Evolutionary conservation across 1,140 invertebrate species (phyloP), one percentile per base, ranked within the genome.

Genomic region (Drosophila rufa): DNA sequence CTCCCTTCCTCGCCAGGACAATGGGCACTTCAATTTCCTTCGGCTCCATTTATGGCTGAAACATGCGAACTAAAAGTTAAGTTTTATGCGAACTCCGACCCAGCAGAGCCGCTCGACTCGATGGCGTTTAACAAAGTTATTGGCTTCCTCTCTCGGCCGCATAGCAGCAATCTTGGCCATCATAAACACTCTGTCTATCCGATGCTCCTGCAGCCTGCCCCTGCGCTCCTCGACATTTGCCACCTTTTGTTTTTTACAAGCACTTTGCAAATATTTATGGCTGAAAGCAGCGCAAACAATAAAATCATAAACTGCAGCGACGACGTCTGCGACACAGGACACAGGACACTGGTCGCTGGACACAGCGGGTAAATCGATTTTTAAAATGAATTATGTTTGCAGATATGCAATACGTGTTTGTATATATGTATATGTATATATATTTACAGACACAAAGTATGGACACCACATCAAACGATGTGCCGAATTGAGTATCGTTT

Each of bases 221-320:
- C 30, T 36, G 17, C 30, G 27, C 56, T 43, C 47, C 66, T 22
- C 33, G 27, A 51, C 27, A 50, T 56, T 69, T 58, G 55, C 60
- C 60, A 83, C 77, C 84, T 87, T 89, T 87, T 87, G 77, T 87
- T 90, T 87, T 87, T 87, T 89, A 87, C 85, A 87, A 87, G 84
- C 85, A 87, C 77, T 87, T 87, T 87, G 84, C 85, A 87, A 89
- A 87, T 87, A 90, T 87, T 87, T 87, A 87, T 87, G 80, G 80
- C 74, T 78, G 80, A 89, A 82, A 79, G 77, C 80, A 87, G 69
- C 80, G 80, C 70, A 87, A 87, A 87, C 84, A 87, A 89, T 89
- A 90, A 87, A 80, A 85, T 87, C 85, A 90, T 81, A 87, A 87
- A 84, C 84, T 87, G 84, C 84, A 87, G 80, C 77, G 50, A 75